phyloP scores from a whole-genome alignment of 2,888 invertebrate genomes.

The Heliconius sara region DNA sequence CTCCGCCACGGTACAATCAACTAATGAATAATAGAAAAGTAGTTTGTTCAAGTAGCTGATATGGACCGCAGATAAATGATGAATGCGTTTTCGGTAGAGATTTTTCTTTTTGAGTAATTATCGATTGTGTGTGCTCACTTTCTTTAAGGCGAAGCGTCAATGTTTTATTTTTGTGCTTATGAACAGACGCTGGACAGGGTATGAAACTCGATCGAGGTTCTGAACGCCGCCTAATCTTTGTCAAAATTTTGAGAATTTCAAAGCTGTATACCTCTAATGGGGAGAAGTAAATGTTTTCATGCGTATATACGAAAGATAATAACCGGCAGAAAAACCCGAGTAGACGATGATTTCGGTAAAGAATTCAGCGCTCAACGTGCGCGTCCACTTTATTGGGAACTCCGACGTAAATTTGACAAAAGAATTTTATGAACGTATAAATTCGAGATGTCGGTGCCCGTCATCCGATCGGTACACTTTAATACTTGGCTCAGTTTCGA shows the following conservation, averaged over 20 bases:
- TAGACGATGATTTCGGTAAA: constrained; percentile 77
- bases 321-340: constrained; percentile 69
- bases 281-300: constrained; percentile 53
- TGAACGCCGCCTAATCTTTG: constrained; percentile 34
- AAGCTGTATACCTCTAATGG: constrained; percentile 52
- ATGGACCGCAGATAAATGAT: constrained; percentile 73
- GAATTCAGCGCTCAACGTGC: constrained; percentile 62
- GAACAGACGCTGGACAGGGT: neutral
- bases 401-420: constrained; percentile 81
- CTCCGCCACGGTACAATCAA: constrained; percentile 63
- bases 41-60: constrained; percentile 78
- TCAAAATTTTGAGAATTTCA: constrained; percentile 52
- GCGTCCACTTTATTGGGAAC: constrained; percentile 70
- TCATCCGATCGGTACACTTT: constrained; percentile 71
- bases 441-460: constrained; percentile 67
- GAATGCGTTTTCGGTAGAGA: constrained; percentile 72
- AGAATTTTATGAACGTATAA: constrained; percentile 82
- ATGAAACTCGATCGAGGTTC: constrained; percentile 21
- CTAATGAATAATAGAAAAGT: constrained; percentile 82
- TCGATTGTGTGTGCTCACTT: constrained; percentile 56
- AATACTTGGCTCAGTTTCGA: constrained; percentile 66
- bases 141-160: constrained; percentile 31
- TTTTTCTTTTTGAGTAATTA: constrained; percentile 70
- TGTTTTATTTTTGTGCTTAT: constrained; percentile 15
- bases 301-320: constrained; percentile 64